Conservation (phyloP, 2,797 vertebrate species). For the Megalops cyprinoides region DNA sequence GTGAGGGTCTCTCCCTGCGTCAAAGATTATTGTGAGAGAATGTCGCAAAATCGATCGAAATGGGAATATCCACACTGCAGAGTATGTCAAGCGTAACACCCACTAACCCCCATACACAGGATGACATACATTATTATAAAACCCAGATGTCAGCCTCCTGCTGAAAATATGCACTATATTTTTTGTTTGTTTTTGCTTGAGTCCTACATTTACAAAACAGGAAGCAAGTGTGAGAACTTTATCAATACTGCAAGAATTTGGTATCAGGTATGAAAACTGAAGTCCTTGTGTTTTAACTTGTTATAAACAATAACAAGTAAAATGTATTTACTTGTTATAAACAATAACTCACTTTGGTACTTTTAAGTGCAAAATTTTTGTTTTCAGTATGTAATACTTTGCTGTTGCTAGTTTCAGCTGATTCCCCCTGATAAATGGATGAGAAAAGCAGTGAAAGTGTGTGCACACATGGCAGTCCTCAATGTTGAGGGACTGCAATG, state of each 20-base stretch:
- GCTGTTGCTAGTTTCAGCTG: too few relatives aligned
- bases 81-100: not conserved
- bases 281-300: too few relatives aligned
- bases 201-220: constrained; percentile 60
- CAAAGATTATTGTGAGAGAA: constrained; percentile 44
- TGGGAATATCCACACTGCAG: constrained; percentile 12
- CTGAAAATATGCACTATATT: constrained; percentile 57
- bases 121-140: constrained; percentile 64
- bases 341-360: too few relatives aligned
- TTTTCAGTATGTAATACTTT: too few relatives aligned
- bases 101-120: too few relatives aligned
- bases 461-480: not conserved
- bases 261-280: too few relatives aligned
- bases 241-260: not conserved
- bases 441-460: not conserved
- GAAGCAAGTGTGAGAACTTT: constrained; percentile 45
- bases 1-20: constrained; percentile 36
- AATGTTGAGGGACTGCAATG: not conserved
- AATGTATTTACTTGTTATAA: too few relatives aligned
- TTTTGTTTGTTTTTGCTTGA: constrained; percentile 63
- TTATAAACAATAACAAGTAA: too few relatives aligned
- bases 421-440: not conserved
- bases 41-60: not conserved
- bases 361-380: too few relatives aligned
- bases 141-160: constrained; percentile 65